These are phyloP conservation scores for Peromyscus leucopus DNA, from an alignment of 2,113 vertebrate species.

Conservation along the genomic window DNA sequence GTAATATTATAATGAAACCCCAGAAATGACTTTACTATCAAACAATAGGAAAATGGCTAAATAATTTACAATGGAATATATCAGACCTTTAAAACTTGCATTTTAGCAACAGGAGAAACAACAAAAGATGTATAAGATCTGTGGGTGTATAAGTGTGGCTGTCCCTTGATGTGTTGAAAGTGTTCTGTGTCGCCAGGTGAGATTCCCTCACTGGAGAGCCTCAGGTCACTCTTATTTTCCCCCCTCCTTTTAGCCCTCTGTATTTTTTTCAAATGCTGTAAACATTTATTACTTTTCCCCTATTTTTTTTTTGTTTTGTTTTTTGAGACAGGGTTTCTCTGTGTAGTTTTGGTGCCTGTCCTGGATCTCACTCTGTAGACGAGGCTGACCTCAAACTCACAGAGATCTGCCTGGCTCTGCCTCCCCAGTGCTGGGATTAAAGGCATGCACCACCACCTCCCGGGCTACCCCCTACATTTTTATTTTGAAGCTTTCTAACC, in stretches of 20 bases:
- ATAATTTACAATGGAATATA: neutral
- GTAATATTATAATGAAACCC: neutral
- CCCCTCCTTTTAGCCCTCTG: neutral
- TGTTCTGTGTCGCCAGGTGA: neutral
- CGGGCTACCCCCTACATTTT: neutral
- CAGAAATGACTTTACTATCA: slow-evolving; percentile 39
- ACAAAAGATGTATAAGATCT: neutral
- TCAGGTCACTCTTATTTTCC: neutral
- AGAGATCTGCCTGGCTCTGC: no score
- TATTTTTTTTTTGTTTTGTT: neutral
- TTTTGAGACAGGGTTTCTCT: no score
- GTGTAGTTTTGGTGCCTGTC: no score
- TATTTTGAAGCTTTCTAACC: neutral
- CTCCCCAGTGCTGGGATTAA: no score
- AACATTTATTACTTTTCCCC: neutral
- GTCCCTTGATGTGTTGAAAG: neutral
- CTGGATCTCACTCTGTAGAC: no score
- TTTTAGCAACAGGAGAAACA: neutral
- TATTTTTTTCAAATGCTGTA: neutral
- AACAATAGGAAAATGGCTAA: neutral
- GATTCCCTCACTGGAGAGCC: neutral
- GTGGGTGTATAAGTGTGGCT: neutral
- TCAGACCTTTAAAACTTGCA: neutral
- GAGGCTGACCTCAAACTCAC: no score
- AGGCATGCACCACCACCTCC: no score